Evolutionary conservation across 2,888 invertebrate genomes (phyloP).

Genomic region (Diarsia brunnea): DNA sequence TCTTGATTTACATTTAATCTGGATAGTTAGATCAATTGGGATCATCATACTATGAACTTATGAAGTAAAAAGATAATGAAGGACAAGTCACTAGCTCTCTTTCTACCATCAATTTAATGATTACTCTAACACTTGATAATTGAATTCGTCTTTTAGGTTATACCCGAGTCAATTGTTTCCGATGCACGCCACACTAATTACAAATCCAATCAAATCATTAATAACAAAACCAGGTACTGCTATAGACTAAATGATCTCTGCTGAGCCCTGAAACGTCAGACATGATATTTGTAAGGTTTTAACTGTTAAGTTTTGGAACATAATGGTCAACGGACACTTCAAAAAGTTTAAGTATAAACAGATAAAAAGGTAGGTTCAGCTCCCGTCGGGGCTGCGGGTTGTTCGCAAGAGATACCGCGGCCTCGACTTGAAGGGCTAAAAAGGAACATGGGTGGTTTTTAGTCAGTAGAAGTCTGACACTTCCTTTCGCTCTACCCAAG

Average conservation of each 20-base stretch:
- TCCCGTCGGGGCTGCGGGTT: too few relatives aligned
- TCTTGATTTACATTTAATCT: not conserved
- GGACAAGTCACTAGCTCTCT: too few relatives aligned
- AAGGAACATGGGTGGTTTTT: too few relatives aligned
- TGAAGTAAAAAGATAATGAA: too few relatives aligned
- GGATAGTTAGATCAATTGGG: not conserved
- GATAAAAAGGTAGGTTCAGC: too few relatives aligned
- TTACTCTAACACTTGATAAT: not conserved
- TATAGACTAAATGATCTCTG: not conserved
- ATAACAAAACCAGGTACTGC: not conserved
- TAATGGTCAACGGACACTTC: not conserved
- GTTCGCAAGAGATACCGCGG: too few relatives aligned
- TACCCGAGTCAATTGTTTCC: not conserved
- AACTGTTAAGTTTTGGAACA: not conserved
- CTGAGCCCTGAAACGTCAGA: conserved; percentile 12
- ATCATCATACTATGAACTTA: not conserved
- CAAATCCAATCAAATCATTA: conserved; percentile 11
- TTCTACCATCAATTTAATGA: not conserved
- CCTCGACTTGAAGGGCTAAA: too few relatives aligned
- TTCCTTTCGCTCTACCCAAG: too few relatives aligned
- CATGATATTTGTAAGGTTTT: not conserved
- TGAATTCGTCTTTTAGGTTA: not conserved
- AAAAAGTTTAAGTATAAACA: too few relatives aligned
- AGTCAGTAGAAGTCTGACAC: too few relatives aligned
- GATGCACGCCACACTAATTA: conserved; percentile 33